Base-by-base conservation (phyloP, 30 jellyfish, hydroid and myxozoan species). In the Turritopsis rubra region DNA sequence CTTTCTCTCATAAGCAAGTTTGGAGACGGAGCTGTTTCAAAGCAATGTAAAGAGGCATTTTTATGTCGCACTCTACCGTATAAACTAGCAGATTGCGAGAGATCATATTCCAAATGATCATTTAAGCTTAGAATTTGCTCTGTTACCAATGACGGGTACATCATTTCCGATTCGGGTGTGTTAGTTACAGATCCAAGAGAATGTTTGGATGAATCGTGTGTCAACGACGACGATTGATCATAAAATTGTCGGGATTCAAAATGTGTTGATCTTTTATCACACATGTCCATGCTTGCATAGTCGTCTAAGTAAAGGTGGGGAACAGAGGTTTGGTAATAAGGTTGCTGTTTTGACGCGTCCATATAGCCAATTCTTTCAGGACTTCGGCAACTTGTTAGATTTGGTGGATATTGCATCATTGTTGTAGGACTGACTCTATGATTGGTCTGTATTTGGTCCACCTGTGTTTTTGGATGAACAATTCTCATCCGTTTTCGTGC, bases 401-500 rank as follows among this genome's bases (percentile, higher is more conserved):
- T 27, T 7, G 77, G 77, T 22, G 30, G 28, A 19, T 68, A 68
- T 68, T 23, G 30, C 21, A 27, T 23, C 19, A 68, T 1, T 23
- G 31, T 9, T 23, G 30, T 68, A 8, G 77, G 77, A 0, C 30
- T 68, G 19, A n/a, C 31, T 68, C 17, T 19, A 27, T 68, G 77
- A 68, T 68, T 68, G 30, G 28, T 9, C 21, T 23, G 31, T n/a
- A n/a, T 9, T 27, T 68, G 77, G 28, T 27, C 31, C 30, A n/a
- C 52, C 21, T 76, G 87, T 16, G 83, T 22, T 19, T 80, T 80
- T 30, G 65, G 28, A 19, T n/a, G 80, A 0, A 53, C 83, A 52
- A 8, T 54, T 24, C 88, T 20, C 75, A 66, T 71, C 26, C 68
- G 85, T 89, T 93, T 93, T 65, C 99, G 25, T 16, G 99, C 99